phyloP scores from a whole-genome alignment of 1,140 invertebrate species.

The Drosophila ficusphila region DNA sequence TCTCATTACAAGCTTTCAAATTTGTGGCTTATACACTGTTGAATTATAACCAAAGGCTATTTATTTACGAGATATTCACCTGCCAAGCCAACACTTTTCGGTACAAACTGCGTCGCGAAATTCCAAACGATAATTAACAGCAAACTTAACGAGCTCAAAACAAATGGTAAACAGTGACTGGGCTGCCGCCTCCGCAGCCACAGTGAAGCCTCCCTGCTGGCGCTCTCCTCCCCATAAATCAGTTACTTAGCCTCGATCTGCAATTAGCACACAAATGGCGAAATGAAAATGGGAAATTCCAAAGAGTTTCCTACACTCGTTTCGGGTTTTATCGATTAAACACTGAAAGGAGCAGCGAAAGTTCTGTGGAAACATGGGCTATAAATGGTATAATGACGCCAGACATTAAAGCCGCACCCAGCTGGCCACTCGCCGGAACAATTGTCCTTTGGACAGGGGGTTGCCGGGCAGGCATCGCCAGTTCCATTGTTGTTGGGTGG shows the following conservation, averaged over 20 bases:
- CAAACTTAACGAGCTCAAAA: slow-evolving; percentile 42
- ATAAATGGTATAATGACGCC: slow-evolving; percentile 73
- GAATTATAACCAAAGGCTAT: background rate
- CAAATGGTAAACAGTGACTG: slow-evolving; percentile 20
- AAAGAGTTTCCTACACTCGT: slow-evolving; percentile 11
- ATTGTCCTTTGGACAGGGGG: slow-evolving; percentile 58
- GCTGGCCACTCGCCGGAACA: slow-evolving; percentile 27
- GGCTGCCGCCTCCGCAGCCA: slow-evolving; percentile 24
- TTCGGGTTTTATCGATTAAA: slow-evolving; percentile 66
- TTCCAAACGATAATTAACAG: slow-evolving; percentile 52
- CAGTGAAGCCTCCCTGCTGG: background rate
- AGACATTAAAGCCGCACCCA: slow-evolving; percentile 72
- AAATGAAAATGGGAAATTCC: slow-evolving; percentile 24
- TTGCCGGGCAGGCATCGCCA: slow-evolving; percentile 6
- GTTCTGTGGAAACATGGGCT: slow-evolving; percentile 58
- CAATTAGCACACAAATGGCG: slow-evolving; percentile 50
- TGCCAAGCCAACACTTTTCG: background rate
- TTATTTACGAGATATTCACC: background rate
- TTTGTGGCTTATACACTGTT: background rate
- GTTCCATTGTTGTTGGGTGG: slow-evolving; percentile 45
- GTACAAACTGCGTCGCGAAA: slow-evolving; percentile 52
- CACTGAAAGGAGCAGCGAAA: slow-evolving; percentile 62
- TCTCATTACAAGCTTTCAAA: slow-evolving; percentile 2
- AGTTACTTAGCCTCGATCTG: slow-evolving; percentile 60
- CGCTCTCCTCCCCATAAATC: slow-evolving; percentile 21